phyloP scores from a whole-genome alignment of 2,113 vertebrate genomes.

The Salvelinus fontinalis region DNA sequence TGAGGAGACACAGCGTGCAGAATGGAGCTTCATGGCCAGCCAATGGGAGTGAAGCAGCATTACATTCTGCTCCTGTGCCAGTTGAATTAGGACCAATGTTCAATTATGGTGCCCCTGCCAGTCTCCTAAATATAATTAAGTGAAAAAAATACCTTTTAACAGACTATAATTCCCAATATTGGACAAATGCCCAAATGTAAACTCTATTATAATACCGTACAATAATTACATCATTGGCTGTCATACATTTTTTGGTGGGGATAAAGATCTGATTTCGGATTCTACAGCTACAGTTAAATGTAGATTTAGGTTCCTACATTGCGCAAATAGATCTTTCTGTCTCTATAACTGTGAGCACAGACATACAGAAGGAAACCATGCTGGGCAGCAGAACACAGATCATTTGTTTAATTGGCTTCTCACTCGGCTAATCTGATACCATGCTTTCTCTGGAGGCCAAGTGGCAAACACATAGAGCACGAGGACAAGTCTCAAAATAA shows the following conservation, averaged over 20 bases:
- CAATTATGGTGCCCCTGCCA: slow-evolving; percentile 27
- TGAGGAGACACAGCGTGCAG: slow-evolving; percentile 15
- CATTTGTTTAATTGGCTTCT: neutral
- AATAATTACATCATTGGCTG: neutral
- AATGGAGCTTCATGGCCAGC: slow-evolving; percentile 2
- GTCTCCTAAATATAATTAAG: slow-evolving; percentile 20
- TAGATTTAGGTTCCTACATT: neutral
- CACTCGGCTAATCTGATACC: neutral
- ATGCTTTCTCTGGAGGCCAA: neutral
- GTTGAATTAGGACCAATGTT: slow-evolving; percentile 42
- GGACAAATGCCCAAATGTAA: neutral
- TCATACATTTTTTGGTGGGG: slow-evolving; percentile 1
- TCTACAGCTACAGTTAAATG: neutral
- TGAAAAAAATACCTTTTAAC: slow-evolving; percentile 4
- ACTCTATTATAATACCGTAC: neutral
- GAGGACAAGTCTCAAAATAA: neutral
- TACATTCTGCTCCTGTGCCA: slow-evolving; percentile 18
- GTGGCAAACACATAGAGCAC: neutral
- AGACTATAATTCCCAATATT: slow-evolving; percentile 6
- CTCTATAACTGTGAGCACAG: neutral
- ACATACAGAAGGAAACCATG: neutral
- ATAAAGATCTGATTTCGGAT: neutral
- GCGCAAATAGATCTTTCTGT: neutral
- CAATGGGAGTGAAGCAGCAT: slow-evolving; percentile 14
- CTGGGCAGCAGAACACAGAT: neutral